A percentile compares a stretch with the other conserved stretches of the same genome.
Evolutionary conservation across 2,113 vertebrate genomes (phyloP).

Genomic region (Xenopus tropicalis): UCB_Xtro_10.0 CM004447.2:9001501-9002000

Average conservation of each 20-base stretch:
- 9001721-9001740: constrained; percentile 94
- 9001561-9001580: constrained; percentile 79
- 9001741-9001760: constrained; percentile 96
- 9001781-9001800: constrained; percentile 72
- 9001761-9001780: constrained; percentile 89
- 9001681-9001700: constrained; percentile 82
- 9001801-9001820: constrained; percentile 2
- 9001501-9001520: constrained; percentile 68
- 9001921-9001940: no score
- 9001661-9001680: constrained; percentile 7
- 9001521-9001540: constrained; percentile 71
- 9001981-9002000: no score
- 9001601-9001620: no score
- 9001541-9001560: constrained; percentile 81
- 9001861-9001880: no score
- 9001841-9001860: no score
- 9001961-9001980: no score
- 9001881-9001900: no score
- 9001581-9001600: constrained; percentile 80
- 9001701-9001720: constrained; percentile 92
- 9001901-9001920: no score
- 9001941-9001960: no score
- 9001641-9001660: not conserved
- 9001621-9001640: no score
- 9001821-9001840: not conserved